Evolutionary conservation across 2,113 vertebrate genomes (phyloP), one percentile per base, ranked within the genome.

Genomic region (Otis tarda): DNA sequence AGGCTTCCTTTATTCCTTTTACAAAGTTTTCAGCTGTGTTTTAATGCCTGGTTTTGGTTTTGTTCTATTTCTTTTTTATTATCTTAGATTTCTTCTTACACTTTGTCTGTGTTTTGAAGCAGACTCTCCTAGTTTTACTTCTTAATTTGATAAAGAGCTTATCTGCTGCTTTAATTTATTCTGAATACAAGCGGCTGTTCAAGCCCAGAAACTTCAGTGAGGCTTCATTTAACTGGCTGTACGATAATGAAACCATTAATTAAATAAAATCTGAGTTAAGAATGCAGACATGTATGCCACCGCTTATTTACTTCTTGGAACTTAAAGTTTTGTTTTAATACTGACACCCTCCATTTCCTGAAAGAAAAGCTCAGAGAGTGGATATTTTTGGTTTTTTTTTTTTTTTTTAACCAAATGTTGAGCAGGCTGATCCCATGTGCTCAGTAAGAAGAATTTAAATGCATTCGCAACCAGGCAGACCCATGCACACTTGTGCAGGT

Each of bases 1-100:
- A 85, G 28, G 31, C n/a, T 88, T 93, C 61, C n/a, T 79, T 90
- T 63, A 85, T 92, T 95, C 52, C 39, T 82, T 90, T 61, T 61
- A 81, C 69, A 82, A 79, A 59, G 28, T 59, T 67, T 87, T 56
- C 65, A 85, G 60, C 77, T 87, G 63, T 57, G 23, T 60, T 79
- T 79, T 88, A 79, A 52, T 77, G 37, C 33, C 41, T 76, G 43
- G 16, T 2, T 94, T 88, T 63, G 33, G 31, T 68, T 87, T 93
- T 39, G 33, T 65, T 77, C 23, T 65, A 3, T 81, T 94, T 94
- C 33, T 74, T 79, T 18, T 83, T 78, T n/a, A 27, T 68, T 41
- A 71, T 35, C 70, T 82, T 76, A 21, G 10, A 74, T 86, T 68
- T 71, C 52, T 87, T 86, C 35, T 64, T 73, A 20, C 5, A 1